Conservation (phyloP, 2,888 invertebrate species). For the Dorcus parallelipipedus region DNA sequence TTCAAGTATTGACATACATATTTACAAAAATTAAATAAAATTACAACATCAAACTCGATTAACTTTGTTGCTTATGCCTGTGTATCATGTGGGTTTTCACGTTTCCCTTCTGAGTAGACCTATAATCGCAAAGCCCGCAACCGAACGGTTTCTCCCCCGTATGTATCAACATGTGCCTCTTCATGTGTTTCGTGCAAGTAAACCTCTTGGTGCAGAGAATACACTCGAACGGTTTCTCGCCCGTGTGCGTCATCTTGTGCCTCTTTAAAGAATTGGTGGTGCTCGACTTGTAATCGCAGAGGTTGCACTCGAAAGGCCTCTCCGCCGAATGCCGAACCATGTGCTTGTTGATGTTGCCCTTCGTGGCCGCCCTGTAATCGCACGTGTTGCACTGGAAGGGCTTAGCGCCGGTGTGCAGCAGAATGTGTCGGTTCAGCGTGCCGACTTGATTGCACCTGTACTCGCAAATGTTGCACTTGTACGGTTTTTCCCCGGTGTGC, state of each 20-base stretch:
- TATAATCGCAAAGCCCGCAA: too few relatives aligned
- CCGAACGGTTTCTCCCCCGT: too few relatives aligned
- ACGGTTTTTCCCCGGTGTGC: conserved; percentile 54
- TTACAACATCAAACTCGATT: too few relatives aligned
- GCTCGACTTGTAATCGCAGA: conserved; percentile 9
- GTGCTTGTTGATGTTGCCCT: conserved; percentile 4
- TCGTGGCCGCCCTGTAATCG: conserved; percentile 1
- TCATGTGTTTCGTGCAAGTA: conserved; percentile 19
- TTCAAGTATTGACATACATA: too few relatives aligned
- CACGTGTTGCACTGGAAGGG: conserved; percentile 10
- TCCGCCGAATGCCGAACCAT: neutral
- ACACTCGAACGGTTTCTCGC: conserved; percentile 3
- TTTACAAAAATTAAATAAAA: too few relatives aligned
- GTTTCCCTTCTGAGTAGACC: too few relatives aligned
- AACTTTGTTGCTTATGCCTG: too few relatives aligned
- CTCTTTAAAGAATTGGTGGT: neutral
- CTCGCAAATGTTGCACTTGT: conserved; percentile 34
- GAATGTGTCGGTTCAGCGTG: neutral
- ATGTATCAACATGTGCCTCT: neutral
- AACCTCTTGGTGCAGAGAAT: conserved; percentile 22
- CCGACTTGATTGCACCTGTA: conserved; percentile 16
- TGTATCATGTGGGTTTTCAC: too few relatives aligned
- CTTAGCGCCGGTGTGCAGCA: conserved; percentile 11
- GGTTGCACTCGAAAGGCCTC: conserved; percentile 9
- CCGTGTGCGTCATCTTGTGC: conserved; percentile 7